A percentile compares a stretch with the other conserved stretches of the same genome.
phyloP scores from a whole-genome alignment of 2,797 vertebrate genomes.

The Chlorospingus flavigularis region DNA sequence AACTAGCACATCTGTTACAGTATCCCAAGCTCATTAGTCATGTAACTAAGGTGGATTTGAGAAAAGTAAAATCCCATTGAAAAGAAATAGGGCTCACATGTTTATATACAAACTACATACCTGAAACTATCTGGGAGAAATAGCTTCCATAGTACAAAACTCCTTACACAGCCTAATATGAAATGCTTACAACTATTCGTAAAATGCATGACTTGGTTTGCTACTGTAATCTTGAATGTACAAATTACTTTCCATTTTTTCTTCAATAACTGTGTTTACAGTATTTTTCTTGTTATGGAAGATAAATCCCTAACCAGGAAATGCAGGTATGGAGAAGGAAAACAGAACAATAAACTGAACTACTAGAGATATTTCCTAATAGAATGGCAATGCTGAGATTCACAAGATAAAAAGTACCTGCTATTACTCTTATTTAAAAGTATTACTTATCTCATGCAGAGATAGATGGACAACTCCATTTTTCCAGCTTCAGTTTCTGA shows the following conservation, averaged over 20 bases:
- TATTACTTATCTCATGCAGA: background rate
- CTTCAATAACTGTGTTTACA: background rate
- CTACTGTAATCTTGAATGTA: background rate
- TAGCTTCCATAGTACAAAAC: background rate
- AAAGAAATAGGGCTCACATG: background rate
- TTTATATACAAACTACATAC: background rate
- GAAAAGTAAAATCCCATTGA: background rate
- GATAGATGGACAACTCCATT: background rate
- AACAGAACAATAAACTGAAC: background rate
- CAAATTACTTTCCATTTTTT: background rate
- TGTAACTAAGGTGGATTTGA: background rate
- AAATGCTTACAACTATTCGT: background rate
- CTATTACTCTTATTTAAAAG: background rate
- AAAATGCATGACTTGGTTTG: background rate
- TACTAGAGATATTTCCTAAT: background rate
- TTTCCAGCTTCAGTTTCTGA: background rate
- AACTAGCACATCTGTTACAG: background rate
- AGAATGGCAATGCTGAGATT: background rate
- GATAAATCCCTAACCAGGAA: background rate
- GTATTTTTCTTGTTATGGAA: background rate
- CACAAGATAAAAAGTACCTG: background rate
- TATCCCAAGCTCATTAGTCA: background rate
- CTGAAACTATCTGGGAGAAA: background rate
- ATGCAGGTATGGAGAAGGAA: accelerated
- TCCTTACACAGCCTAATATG: background rate